Conservation (phyloP, 1,140 invertebrate species). For the Pemphigus obesinymphae region DNA sequence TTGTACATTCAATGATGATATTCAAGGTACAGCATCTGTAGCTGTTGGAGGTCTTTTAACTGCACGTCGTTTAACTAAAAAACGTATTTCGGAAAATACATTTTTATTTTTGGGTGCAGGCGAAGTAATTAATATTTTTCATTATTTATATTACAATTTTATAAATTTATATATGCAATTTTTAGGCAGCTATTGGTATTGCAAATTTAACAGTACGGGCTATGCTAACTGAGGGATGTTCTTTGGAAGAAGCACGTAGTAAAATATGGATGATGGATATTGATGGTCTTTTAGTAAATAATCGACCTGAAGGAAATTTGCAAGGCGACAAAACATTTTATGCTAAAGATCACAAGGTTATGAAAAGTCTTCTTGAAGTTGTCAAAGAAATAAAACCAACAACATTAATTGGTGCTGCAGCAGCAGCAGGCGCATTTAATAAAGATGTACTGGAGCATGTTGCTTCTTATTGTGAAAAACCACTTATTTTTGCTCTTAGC, state of each 20-base stretch:
- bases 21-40: slow-evolving; percentile 91
- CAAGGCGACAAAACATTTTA: slow-evolving; percentile 68
- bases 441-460: slow-evolving; percentile 78
- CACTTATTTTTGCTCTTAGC: slow-evolving; percentile 90
- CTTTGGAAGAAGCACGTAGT: slow-evolving; percentile 67
- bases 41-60: slow-evolving; percentile 86
- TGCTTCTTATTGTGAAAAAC: slow-evolving; percentile 77
- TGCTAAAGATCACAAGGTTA: slow-evolving; percentile 74
- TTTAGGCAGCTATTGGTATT: slow-evolving; percentile 79
- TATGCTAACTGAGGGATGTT: slow-evolving; percentile 76
- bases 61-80: slow-evolving; percentile 71
- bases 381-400: slow-evolving; percentile 79
- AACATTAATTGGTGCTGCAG: slow-evolving; percentile 84
- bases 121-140: slow-evolving; percentile 56
- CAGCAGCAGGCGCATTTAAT: slow-evolving; percentile 81
- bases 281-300: slow-evolving; percentile 71
- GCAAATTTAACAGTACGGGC: slow-evolving; percentile 80
- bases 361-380: slow-evolving; percentile 71
- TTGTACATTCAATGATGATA: slow-evolving; percentile 96
- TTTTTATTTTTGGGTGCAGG: slow-evolving; percentile 91
- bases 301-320: slow-evolving; percentile 66
- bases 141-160: not conserved
- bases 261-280: slow-evolving; percentile 89
- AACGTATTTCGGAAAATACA: slow-evolving; percentile 71
- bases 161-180: slow-evolving; percentile 1